Conservation (phyloP, 1,140 invertebrate genomes). For the Drosophila eugracilis region DNA sequence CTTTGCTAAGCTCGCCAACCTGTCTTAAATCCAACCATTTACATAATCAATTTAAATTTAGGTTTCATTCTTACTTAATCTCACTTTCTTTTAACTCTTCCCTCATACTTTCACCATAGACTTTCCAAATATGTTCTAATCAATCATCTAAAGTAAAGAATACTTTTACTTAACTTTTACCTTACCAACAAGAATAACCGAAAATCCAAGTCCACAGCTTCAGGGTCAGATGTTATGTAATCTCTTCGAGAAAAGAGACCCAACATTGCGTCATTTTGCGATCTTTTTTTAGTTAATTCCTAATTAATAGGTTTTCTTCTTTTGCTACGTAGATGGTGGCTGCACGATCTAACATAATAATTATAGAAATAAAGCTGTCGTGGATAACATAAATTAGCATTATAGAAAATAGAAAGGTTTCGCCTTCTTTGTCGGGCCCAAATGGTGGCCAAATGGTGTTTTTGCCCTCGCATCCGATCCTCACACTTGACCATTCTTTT, state of each 20-base stretch:
- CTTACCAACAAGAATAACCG: not conserved
- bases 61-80: not conserved
- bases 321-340: constrained; percentile 8
- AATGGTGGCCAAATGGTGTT: constrained; percentile 60
- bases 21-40: no score
- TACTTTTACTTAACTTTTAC: constrained; percentile 4
- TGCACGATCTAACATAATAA: constrained; percentile 50
- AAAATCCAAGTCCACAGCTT: not conserved
- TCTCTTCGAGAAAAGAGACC: constrained; percentile 1
- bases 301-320: constrained; percentile 46
- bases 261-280: constrained; percentile 53
- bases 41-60: no score
- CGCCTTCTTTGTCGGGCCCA: constrained; percentile 25
- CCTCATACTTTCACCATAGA: not conserved
- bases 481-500: constrained; percentile 40
- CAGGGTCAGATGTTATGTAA: constrained; percentile 51
- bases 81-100: constrained; percentile 20
- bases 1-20: no score
- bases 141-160: constrained; percentile 8
- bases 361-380: constrained; percentile 68
- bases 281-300: constrained; percentile 43
- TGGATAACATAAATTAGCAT: constrained; percentile 60
- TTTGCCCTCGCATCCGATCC: constrained; percentile 52
- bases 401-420: constrained; percentile 70
- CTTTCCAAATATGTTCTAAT: constrained; percentile 14